phyloP scores from a whole-genome alignment of 2,888 invertebrate genomes.

The Abscondita cerata region DNA sequence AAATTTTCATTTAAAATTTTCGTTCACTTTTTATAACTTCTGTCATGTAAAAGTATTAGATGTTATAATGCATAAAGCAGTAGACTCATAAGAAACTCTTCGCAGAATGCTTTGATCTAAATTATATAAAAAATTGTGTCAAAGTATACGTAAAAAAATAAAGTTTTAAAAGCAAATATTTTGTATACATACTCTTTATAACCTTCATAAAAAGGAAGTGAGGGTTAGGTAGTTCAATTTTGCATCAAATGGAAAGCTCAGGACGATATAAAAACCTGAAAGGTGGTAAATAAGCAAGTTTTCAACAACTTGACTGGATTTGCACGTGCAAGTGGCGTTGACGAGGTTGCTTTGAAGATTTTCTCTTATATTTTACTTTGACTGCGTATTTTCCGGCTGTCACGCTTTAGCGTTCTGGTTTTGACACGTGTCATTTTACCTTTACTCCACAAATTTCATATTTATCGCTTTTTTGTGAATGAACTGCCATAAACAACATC shows the following conservation, averaged over 20 bases:
- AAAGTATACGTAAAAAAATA: constrained; percentile 17
- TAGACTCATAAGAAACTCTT: too few relatives aligned
- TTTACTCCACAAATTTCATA: constrained; percentile 34
- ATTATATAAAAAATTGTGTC: constrained; percentile 23
- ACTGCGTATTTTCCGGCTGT: constrained; percentile 55
- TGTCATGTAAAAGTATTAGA: too few relatives aligned
- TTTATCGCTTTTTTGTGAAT: constrained; percentile 34
- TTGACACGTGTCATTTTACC: constrained; percentile 51
- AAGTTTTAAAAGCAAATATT: constrained; percentile 23
- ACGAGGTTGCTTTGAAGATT: constrained; percentile 55
- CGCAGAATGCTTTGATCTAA: constrained; percentile 14
- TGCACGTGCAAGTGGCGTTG: constrained; percentile 52
- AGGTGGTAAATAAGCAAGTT: constrained; percentile 58
- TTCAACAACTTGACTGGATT: constrained; percentile 53
- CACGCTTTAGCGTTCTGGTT: constrained; percentile 43
- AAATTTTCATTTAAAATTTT: too few relatives aligned
- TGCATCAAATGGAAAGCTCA: constrained; percentile 50
- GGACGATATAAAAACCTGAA: constrained; percentile 48
- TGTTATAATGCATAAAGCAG: too few relatives aligned
- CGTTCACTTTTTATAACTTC: too few relatives aligned
- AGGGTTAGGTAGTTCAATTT: constrained; percentile 54
- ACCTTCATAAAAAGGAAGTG: constrained; percentile 50
- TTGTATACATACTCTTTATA: constrained; percentile 33
- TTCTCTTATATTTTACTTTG: constrained; percentile 52
- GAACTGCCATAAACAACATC: constrained; percentile 29